These are phyloP conservation scores for Paralvinella palmiformis DNA, from an alignment of 1,140 invertebrate species.

Conservation along the genomic window DNA sequence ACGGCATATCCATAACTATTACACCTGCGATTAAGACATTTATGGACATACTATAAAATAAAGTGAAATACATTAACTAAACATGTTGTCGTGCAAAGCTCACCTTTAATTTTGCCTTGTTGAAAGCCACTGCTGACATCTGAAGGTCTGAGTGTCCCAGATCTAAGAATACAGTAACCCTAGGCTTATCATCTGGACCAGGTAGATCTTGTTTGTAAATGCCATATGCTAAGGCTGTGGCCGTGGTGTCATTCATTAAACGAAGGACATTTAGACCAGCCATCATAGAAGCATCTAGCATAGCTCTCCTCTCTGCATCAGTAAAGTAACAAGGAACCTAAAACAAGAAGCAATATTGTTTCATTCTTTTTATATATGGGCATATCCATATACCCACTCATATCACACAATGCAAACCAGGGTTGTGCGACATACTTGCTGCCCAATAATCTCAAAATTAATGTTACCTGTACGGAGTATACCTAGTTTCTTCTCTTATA, in stretches of 20 bases:
- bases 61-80: constrained; percentile 9
- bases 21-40: too few species aligned
- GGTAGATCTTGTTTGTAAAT: constrained; percentile 78
- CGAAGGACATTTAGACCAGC: constrained; percentile 85
- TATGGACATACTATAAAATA: not conserved
- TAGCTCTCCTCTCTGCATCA: constrained; percentile 82
- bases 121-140: constrained; percentile 62
- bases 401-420: too few species aligned
- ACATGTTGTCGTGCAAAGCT: not conserved
- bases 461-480: too few species aligned
- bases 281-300: constrained; percentile 76
- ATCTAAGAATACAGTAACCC: constrained; percentile 49
- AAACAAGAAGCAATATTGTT: constrained; percentile 26
- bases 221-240: constrained; percentile 89
- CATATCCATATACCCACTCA: too few species aligned
- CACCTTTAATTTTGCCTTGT: constrained; percentile 87
- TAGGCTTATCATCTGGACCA: constrained; percentile 71
- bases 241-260: constrained; percentile 94
- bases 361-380: too few species aligned
- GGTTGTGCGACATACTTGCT: too few species aligned
- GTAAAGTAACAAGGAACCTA: constrained; percentile 87
- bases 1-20: too few species aligned
- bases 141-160: constrained; percentile 46
- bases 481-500: too few species aligned
- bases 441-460: too few species aligned